These are phyloP conservation scores for Echeneis naucrates DNA, from an alignment of 2,797 vertebrate species.

Conservation along the genomic window DNA sequence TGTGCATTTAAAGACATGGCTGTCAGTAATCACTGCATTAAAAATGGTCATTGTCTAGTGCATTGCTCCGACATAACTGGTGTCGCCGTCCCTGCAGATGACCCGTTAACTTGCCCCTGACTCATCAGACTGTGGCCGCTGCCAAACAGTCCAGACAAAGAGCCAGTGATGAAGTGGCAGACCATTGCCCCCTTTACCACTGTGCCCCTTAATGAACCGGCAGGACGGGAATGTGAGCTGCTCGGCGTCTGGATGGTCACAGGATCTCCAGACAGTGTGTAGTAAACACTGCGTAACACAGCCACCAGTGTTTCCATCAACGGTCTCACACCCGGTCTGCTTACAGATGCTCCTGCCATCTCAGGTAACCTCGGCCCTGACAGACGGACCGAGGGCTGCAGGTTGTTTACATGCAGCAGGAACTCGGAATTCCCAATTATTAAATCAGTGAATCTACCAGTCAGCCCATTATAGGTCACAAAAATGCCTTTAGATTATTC, in stretches of 20 bases:
- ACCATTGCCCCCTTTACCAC: conserved; percentile 23
- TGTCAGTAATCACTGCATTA: not conserved
- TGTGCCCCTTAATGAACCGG: conserved; percentile 62
- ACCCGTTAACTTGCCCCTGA: conserved; percentile 44
- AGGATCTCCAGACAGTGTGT: conserved; percentile 43
- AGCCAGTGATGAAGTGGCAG: conserved; percentile 56
- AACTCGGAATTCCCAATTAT: not conserved
- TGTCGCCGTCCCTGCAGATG: conserved; percentile 34
- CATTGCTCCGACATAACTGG: conserved; percentile 17
- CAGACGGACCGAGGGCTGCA: not conserved
- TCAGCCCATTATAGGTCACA: not conserved
- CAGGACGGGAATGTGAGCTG: conserved; percentile 42
- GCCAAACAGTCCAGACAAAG: conserved; percentile 61
- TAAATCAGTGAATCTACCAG: not conserved
- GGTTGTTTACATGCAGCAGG: not conserved
- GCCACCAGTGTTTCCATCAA: conserved; percentile 35
- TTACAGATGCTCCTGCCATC: not conserved
- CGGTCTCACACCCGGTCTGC: not conserved
- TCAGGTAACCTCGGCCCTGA: not conserved
- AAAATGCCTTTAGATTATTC: not conserved
- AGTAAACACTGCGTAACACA: conserved; percentile 47
- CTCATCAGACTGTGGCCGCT: conserved; percentile 45
- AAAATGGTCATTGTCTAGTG: conserved; percentile 2
- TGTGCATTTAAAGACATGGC: not conserved
- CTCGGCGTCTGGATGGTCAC: conserved; percentile 59